A percentile compares a stretch with the other conserved stretches of the same genome.
Conservation (phyloP, 2,113 vertebrate genomes). For the Canis aureus region DNA sequence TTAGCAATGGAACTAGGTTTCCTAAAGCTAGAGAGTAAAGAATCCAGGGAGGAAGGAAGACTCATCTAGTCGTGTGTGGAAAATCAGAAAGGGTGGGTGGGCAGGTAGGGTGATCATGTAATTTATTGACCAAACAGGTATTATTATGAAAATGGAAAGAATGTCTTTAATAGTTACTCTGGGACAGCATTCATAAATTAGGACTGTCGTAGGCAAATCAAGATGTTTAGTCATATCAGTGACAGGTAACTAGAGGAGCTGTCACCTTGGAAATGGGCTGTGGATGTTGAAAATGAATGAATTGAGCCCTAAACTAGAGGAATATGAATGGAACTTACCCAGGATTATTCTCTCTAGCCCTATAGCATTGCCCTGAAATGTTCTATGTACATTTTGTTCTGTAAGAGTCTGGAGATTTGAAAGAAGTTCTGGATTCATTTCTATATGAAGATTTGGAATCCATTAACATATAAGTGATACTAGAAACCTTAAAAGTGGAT, state of each 20-base stretch:
- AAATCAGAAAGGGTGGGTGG: not conserved
- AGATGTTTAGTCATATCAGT: conserved; percentile 11
- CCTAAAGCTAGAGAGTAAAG: not conserved
- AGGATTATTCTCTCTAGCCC: not conserved
- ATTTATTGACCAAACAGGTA: not conserved
- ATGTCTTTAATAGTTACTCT: not conserved
- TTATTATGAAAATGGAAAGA: conserved; percentile 13
- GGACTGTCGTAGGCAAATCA: not conserved
- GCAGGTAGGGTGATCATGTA: not conserved
- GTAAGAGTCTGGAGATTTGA: not conserved
- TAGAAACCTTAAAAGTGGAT: conserved; percentile 30
- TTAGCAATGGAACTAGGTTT: not conserved
- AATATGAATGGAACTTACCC: not conserved
- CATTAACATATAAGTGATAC: not conserved
- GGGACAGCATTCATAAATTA: not conserved
- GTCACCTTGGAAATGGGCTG: not conserved
- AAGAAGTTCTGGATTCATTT: conserved; percentile 18
- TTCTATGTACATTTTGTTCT: not conserved
- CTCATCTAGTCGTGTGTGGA: not conserved
- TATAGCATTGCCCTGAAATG: not conserved
- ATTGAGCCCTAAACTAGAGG: not conserved
- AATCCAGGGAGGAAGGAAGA: not conserved
- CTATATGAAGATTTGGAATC: conserved; percentile 5
- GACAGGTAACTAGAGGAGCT: not conserved
- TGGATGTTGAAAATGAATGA: conserved; percentile 12